phyloP scores from a whole-genome alignment of 2,888 invertebrate species.

The Gnatocerus cornutus region DNA sequence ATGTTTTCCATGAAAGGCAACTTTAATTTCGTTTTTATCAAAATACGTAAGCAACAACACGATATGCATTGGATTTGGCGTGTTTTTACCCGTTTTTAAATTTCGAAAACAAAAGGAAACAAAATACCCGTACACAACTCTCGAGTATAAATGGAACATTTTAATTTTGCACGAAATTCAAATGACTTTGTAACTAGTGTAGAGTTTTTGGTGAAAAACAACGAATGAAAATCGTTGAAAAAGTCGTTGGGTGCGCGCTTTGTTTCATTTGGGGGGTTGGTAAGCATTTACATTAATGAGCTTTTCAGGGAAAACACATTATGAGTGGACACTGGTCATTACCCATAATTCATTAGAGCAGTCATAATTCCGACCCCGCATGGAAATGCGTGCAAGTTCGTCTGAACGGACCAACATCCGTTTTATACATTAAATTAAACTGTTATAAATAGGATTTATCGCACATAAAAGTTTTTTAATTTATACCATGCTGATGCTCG shows the following conservation, averaged over 20 bases:
- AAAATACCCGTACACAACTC: constrained; percentile 13
- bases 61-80: constrained; percentile 45
- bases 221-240: constrained; percentile 44
- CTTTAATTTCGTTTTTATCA: constrained; percentile 49
- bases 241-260: constrained; percentile 42
- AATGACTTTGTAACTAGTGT: constrained; percentile 48
- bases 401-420: constrained; percentile 41
- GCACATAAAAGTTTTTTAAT: constrained; percentile 52
- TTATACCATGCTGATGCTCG: constrained; percentile 47
- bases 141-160: constrained; percentile 43
- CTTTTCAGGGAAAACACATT: constrained; percentile 51
- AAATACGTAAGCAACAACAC: constrained; percentile 49
- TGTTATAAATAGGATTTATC: constrained; percentile 55
- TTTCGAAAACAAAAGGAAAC: constrained; percentile 31
- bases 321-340: constrained; percentile 53
- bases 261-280: constrained; percentile 45
- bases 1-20: constrained; percentile 43
- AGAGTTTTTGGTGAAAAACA: constrained; percentile 10
- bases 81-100: constrained; percentile 39
- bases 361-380: constrained; percentile 51
- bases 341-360: constrained; percentile 54
- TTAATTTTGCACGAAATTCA: constrained; percentile 48
- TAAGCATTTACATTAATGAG: constrained; percentile 55
- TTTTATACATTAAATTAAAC: constrained; percentile 54
- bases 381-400: constrained; percentile 47